Conservation (phyloP, 2,888 invertebrate species). For the Ophion ellenae region DNA sequence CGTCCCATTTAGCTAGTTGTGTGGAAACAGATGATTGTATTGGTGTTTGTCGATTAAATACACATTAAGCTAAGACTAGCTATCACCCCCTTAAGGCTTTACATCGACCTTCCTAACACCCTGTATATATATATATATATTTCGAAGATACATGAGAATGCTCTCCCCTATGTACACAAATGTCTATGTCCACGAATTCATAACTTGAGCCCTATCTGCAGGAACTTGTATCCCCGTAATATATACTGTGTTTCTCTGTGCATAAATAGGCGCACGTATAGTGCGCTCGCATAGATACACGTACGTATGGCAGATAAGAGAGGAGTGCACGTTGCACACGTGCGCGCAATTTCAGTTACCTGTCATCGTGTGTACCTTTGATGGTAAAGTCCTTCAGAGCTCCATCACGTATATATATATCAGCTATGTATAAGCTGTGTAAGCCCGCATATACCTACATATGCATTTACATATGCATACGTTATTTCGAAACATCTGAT, state of each 20-base stretch:
- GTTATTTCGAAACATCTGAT: background rate
- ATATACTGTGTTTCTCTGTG: constrained; percentile 35
- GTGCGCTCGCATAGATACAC: background rate
- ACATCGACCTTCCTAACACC: background rate
- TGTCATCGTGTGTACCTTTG: constrained; percentile 46
- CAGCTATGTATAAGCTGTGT: too few relatives aligned
- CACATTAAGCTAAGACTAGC: too few relatives aligned
- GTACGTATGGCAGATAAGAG: constrained; percentile 32
- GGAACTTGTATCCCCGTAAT: constrained; percentile 40
- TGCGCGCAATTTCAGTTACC: constrained; percentile 38
- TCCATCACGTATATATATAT: background rate
- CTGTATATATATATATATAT: too few relatives aligned
- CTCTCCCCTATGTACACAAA: background rate
- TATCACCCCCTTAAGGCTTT: too few relatives aligned
- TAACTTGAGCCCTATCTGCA: constrained; percentile 47
- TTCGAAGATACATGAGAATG: background rate
- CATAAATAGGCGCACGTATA: constrained; percentile 31
- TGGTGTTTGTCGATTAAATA: too few relatives aligned
- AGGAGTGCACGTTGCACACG: constrained; percentile 6
- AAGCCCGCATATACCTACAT: background rate
- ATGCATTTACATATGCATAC: constrained; percentile 32
- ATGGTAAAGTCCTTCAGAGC: constrained; percentile 51
- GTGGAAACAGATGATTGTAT: too few relatives aligned
- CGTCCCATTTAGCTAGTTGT: too few relatives aligned
- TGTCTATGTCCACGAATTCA: constrained; percentile 48